Evolutionary conservation across 1,140 invertebrate species (phyloP).

Genomic region (Marisa cornuarietis): DNA sequence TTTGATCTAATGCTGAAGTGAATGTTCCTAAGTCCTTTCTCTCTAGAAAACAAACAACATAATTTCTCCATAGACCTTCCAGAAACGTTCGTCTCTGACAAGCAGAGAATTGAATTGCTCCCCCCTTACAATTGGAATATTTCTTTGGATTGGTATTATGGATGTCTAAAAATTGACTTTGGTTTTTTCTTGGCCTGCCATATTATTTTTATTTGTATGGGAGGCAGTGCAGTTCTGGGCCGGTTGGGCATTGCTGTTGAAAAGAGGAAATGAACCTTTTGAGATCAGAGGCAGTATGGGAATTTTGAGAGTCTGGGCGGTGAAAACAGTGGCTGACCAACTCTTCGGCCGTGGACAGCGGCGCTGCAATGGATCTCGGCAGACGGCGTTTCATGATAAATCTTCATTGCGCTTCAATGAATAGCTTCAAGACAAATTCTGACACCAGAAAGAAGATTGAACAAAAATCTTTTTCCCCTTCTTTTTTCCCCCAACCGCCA

Average conservation of each 20-base stretch:
- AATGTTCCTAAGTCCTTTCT: neutral
- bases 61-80: neutral
- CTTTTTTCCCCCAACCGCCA: slow-evolving; percentile 18
- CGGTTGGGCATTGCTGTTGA: neutral
- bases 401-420: slow-evolving; percentile 9
- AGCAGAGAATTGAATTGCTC: slow-evolving; percentile 14
- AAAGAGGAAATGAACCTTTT: slow-evolving; percentile 19
- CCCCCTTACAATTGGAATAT: slow-evolving; percentile 20
- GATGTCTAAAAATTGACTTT: slow-evolving; percentile 26
- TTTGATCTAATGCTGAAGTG: too few relatives aligned
- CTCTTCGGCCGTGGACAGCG: neutral
- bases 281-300: slow-evolving; percentile 21
- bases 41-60: neutral
- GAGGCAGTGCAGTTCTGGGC: slow-evolving; percentile 1
- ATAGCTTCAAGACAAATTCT: slow-evolving; percentile 32
- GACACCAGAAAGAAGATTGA: slow-evolving; percentile 30
- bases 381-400: slow-evolving; percentile 17
- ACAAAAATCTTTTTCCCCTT: slow-evolving; percentile 28
- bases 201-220: slow-evolving; percentile 6
- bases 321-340: slow-evolving; percentile 1
- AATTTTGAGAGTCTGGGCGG: neutral
- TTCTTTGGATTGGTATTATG: slow-evolving; percentile 17
- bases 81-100: slow-evolving; percentile 15
- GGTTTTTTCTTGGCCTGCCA: neutral
- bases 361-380: neutral